A percentile compares a stretch with the other conserved stretches of the same genome.
Evolutionary conservation across 2,113 vertebrate species (phyloP).

Genomic region (Bos javanicus): DNA sequence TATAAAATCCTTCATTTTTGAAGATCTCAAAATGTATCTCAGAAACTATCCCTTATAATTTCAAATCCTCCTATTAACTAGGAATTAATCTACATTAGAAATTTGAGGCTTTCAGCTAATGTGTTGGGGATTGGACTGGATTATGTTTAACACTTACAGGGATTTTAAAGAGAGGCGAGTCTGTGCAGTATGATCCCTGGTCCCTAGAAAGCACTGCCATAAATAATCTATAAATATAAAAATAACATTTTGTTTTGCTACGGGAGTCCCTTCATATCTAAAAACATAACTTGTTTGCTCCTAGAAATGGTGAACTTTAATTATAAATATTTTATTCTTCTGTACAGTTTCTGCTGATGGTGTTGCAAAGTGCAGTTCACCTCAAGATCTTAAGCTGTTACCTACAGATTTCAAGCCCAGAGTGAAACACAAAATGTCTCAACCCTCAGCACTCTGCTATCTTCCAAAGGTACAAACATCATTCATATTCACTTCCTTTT

Average conservation of each 20-base stretch:
- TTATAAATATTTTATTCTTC: not conserved
- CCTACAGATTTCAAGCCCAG: constrained; percentile 4
- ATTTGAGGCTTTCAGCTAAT: constrained; percentile 2
- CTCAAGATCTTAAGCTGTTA: not conserved
- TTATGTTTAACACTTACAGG: constrained; percentile 36
- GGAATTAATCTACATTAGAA: constrained; percentile 26
- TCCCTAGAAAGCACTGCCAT: constrained; percentile 23
- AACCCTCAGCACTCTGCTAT: constrained; percentile 9
- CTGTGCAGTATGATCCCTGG: not conserved
- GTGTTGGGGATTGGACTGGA: not conserved
- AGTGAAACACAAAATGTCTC: constrained; percentile 49
- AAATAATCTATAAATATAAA: constrained; percentile 40
- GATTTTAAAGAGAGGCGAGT: constrained; percentile 21
- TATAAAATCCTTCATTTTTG: constrained; percentile 15
- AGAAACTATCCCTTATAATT: constrained; percentile 14
- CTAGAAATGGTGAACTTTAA: not conserved
- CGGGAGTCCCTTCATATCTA: not conserved
- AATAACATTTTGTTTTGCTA: constrained; percentile 2
- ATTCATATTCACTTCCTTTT: not conserved
- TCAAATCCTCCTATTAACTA: constrained; percentile 30
- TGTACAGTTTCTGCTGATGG: not conserved
- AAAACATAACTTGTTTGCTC: not conserved
- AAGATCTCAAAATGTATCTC: constrained; percentile 18
- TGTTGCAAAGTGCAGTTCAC: not conserved
- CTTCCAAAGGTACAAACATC: constrained; percentile 31